phyloP scores from a whole-genome alignment of 2,888 invertebrate genomes.

The Zaprionus obscuricornis region DNA sequence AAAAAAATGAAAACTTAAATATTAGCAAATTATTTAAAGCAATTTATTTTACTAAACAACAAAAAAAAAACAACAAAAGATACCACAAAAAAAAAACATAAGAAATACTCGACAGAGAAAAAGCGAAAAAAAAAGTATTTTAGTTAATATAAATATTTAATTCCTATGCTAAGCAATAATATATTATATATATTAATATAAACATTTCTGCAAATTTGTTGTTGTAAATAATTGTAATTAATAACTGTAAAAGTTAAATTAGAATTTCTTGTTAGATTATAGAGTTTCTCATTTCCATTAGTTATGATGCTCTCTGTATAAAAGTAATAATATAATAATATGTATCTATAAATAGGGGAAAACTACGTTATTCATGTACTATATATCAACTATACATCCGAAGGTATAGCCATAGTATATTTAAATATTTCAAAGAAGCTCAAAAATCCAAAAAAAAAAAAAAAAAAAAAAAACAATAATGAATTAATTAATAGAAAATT shows the following conservation, averaged over 20 bases:
- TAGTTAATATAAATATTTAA: constrained; percentile 43
- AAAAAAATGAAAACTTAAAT: constrained; percentile 12
- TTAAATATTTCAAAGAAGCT: constrained; percentile 35
- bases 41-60: constrained; percentile 32
- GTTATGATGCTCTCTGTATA: neutral
- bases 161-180: constrained; percentile 22
- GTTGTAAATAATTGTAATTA: constrained; percentile 39
- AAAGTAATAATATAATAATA: constrained; percentile 18
- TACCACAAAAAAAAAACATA: constrained; percentile 26
- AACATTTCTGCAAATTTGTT: constrained; percentile 1
- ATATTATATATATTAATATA: constrained; percentile 22
- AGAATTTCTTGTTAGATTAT: constrained; percentile 13
- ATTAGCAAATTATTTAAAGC: constrained; percentile 38
- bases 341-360: constrained; percentile 30
- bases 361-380: constrained; percentile 4
- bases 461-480: constrained; percentile 19
- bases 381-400: too few species aligned
- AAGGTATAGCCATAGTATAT: too few species aligned
- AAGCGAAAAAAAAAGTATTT: constrained; percentile 61
- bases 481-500: constrained; percentile 3
- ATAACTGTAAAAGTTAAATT: neutral
- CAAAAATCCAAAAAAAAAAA: constrained; percentile 48
- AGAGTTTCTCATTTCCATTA: constrained; percentile 45
- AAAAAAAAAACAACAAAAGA: constrained; percentile 20
- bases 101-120: constrained; percentile 60